Conservation (phyloP, 2,113 vertebrate genomes). For the Microcebus tavaratra region DNA sequence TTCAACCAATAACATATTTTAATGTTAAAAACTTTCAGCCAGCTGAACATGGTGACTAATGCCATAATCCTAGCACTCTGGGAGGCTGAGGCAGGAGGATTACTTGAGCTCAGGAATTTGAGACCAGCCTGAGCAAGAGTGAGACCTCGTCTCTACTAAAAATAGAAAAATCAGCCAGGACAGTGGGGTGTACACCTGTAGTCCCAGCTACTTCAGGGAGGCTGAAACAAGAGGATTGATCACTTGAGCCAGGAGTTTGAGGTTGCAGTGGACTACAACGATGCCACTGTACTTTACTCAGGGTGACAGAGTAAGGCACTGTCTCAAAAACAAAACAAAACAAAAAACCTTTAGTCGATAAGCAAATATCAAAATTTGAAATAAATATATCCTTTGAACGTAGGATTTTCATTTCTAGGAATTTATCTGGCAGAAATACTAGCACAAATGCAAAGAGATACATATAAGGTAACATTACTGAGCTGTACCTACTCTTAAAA, state of each 20-base stretch:
- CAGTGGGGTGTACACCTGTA: background rate
- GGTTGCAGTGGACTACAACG: background rate
- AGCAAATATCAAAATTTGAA: conserved; percentile 50
- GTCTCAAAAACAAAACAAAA: background rate
- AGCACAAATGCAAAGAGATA: conserved; percentile 16
- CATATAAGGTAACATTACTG: background rate
- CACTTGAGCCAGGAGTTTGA: background rate
- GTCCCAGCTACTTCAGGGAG: background rate
- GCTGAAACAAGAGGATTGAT: background rate
- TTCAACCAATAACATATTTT: conserved; percentile 37
- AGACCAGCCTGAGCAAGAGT: background rate
- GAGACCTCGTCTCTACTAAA: background rate
- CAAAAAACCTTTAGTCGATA: background rate
- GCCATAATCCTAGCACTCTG: background rate
- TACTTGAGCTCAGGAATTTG: background rate
- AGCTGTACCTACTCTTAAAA: conserved; percentile 2
- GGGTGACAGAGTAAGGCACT: background rate
- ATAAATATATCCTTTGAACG: conserved; percentile 12
- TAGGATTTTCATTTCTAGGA: conserved; percentile 33
- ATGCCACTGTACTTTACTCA: background rate
- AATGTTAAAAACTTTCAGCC: conserved; percentile 40
- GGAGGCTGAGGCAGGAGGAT: background rate
- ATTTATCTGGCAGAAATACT: conserved; percentile 30
- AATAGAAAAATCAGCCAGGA: background rate
- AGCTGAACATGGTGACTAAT: background rate